Evolutionary conservation across 2,797 vertebrate species (phyloP), one percentile per base, ranked within the genome.

Genomic region (Lacerta agilis): DNA sequence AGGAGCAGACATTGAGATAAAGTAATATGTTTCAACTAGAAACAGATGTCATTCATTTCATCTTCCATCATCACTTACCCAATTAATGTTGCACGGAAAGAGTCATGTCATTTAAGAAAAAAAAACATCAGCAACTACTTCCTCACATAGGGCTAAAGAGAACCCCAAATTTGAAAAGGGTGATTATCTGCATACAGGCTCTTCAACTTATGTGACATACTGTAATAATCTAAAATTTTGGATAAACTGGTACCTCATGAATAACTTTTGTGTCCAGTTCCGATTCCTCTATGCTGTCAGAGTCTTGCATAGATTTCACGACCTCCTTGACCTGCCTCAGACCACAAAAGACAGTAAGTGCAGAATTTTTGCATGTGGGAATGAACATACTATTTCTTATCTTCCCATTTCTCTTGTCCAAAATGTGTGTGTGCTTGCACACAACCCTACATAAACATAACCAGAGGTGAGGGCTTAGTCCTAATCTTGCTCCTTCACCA

Each of bases 281-380:
- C 0, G 97, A 97, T 77, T 97, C 97, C n/a, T 92, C 94, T 0
- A 97, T 86, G 2, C 97, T 97, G 2, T 98, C 97, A 3, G 97
- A 98, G 80, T 97, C 97, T 87, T 96, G 95, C 82, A 94, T 83
- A 67, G 86, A 93, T 90, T 92, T 94, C 86, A 94, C 86, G n/a
- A 85, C 91, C 82, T 94, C 89, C 41, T 92, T 93, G 85, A 95
- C 92, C 95, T 96, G 92, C 72, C 80, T 86, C 88, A 91, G 87
- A 5, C 80, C 79, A 89, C 58, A 88, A 92, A 85, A 88, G 36
- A 83, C 11, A 89, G 45, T 4, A 81, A 86, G 2, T 33, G 33
- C 27, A 55, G 8, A 82, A 89, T 58, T 67, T 82, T 33, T 55
- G 80, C 85, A 75, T 33, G 9, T 64, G 18, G 25, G 11, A 64